These are phyloP conservation scores for Xestia c-nigrum DNA, from an alignment of 2,888 invertebrate species.

Conservation along the genomic window DNA sequence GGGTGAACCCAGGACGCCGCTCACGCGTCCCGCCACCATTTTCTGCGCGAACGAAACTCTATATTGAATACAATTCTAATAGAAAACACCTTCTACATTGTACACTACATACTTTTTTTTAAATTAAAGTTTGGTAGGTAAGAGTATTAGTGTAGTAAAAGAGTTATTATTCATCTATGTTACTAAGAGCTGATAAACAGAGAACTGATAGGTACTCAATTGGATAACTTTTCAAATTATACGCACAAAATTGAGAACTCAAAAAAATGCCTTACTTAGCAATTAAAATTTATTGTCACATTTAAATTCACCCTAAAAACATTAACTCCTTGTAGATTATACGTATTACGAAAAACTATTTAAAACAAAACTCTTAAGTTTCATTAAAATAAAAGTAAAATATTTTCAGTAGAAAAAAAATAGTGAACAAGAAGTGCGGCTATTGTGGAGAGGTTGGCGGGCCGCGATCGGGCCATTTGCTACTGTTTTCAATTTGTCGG, in stretches of 20 bases:
- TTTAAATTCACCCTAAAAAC: not conserved
- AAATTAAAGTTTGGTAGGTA: constrained; percentile 4
- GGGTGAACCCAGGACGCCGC: constrained; percentile 64
- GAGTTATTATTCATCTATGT: too few relatives aligned
- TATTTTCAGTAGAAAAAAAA: constrained; percentile 13
- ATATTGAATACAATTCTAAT: constrained; percentile 86
- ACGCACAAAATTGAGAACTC: not conserved
- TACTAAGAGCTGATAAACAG: not conserved
- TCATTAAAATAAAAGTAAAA: not conserved
- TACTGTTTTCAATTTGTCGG: constrained; percentile 87
- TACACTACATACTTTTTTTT: constrained; percentile 46
- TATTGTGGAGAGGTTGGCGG: constrained; percentile 74
- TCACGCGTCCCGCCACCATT: constrained; percentile 83
- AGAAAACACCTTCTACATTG: constrained; percentile 72
- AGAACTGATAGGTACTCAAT: not conserved
- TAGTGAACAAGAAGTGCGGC: constrained; percentile 58
- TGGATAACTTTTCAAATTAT: accelerated
- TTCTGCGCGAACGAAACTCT: constrained; percentile 86
- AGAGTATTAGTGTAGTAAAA: too few relatives aligned
- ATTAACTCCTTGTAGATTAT: not conserved
- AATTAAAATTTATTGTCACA: not conserved
- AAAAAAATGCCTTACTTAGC: not conserved
- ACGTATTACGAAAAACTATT: not conserved
- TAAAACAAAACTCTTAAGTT: not conserved
- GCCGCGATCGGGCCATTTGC: constrained; percentile 86